Evolutionary conservation across 2,113 vertebrate genomes (phyloP).

Genomic region (Ammospiza nelsoni): DNA sequence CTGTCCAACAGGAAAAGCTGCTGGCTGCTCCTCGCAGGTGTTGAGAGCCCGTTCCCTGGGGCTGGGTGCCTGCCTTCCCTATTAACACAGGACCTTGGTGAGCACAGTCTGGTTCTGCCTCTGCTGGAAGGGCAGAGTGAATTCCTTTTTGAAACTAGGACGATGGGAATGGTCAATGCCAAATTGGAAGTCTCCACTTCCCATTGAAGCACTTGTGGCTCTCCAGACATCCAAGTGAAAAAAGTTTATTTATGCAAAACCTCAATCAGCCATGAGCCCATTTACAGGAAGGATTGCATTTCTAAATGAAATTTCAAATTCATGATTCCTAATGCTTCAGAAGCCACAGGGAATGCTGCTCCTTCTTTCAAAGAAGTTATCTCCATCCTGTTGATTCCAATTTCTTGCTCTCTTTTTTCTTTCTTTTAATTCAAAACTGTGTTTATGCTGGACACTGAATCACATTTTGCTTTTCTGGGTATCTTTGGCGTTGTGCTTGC

Average conservation of each 20-base stretch:
- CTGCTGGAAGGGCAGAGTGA: not conserved
- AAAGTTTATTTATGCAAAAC: not conserved
- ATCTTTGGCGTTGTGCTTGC: not conserved
- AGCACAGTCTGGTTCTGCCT: not conserved
- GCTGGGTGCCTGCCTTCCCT: not conserved
- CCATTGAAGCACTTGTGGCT: not conserved
- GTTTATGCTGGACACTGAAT: not conserved
- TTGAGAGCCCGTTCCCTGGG: not conserved
- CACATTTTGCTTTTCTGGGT: not conserved
- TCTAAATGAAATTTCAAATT: not conserved
- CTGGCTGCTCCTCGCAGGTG: not conserved
- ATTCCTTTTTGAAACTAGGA: not conserved
- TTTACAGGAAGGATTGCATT: not conserved
- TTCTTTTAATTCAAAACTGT: not conserved
- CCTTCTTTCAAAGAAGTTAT: not conserved
- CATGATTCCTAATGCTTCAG: not conserved
- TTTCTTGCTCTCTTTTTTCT: not conserved
- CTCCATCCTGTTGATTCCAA: not conserved
- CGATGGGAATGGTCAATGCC: rapidly evolving
- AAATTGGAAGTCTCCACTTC: not conserved
- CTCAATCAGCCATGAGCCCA: rapidly evolving
- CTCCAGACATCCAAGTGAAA: not conserved
- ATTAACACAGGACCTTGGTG: not conserved
- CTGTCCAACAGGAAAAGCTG: not conserved
- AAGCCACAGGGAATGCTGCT: not conserved